phyloP scores from a whole-genome alignment of 1,140 invertebrate species.

The Dolichoris vasculosae region DNA sequence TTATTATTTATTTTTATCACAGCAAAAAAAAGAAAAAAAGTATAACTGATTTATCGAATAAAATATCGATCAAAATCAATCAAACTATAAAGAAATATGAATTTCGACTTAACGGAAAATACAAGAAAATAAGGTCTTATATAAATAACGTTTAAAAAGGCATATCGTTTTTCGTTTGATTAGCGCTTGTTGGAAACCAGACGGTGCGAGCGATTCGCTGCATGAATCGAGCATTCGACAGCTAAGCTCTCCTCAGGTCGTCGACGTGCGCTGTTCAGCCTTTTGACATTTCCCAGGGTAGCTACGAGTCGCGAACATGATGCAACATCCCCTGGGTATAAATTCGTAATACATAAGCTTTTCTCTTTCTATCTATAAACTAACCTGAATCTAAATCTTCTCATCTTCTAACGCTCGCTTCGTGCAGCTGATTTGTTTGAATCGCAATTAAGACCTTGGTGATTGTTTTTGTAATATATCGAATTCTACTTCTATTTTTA shows the following conservation, averaged over 20 bases:
- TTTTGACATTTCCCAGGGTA: constrained; percentile 23
- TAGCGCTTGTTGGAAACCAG: neutral
- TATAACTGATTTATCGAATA: neutral
- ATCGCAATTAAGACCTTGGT: too few species aligned
- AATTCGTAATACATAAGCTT: constrained; percentile 6
- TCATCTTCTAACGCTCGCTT: neutral
- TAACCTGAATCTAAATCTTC: constrained; percentile 7
- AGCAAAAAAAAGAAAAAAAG: too few species aligned
- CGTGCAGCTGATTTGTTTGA: too few species aligned
- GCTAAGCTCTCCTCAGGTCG: neutral
- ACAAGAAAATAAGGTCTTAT: neutral
- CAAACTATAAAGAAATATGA: neutral
- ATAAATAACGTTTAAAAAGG: neutral
- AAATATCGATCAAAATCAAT: neutral
- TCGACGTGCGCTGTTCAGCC: neutral
- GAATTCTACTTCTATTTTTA: too few species aligned
- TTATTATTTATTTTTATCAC: too few species aligned
- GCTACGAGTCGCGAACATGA: neutral
- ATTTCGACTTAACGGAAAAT: neutral
- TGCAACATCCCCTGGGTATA: neutral
- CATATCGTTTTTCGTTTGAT: neutral
- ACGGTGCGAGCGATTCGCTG: neutral
- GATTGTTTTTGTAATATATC: too few species aligned
- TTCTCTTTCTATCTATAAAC: constrained; percentile 6
- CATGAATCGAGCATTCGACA: neutral